phyloP scores from a whole-genome alignment of 2,113 vertebrate species.

The Ageneiosus marmoratus region DNA sequence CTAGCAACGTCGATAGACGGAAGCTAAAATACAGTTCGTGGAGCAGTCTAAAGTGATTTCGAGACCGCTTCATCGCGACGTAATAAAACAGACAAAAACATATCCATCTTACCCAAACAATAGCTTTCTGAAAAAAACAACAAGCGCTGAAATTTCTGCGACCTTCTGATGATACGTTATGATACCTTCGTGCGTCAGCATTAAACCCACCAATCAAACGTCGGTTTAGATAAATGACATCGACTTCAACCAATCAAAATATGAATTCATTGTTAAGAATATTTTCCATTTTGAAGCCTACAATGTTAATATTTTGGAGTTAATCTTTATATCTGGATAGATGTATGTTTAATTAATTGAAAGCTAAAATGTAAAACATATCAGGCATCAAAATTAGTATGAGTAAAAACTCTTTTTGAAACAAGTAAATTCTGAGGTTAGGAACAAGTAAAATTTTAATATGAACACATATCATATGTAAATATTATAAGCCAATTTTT shows the following conservation, averaged over 20 bases:
- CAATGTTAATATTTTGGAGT: background rate
- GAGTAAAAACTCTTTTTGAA: background rate
- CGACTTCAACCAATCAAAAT: background rate
- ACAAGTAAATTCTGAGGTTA: background rate
- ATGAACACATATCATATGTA: background rate
- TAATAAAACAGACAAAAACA: background rate
- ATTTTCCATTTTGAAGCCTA: background rate
- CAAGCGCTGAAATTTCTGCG: background rate
- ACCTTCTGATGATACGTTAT: background rate
- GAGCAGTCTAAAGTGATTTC: background rate
- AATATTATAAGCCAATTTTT: background rate
- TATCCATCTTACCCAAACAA: constrained; percentile 3
- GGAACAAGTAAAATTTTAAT: background rate
- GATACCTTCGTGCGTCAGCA: background rate
- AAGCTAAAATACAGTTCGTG: background rate
- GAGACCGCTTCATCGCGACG: background rate
- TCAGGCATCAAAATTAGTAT: background rate
- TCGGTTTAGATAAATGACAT: background rate
- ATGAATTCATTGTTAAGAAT: background rate
- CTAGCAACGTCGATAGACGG: background rate
- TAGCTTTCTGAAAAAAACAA: background rate
- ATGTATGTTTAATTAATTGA: background rate
- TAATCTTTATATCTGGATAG: background rate
- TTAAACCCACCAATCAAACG: constrained; percentile 20
- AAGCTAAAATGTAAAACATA: background rate